Percentiles rank a stretch among this genome's conserved stretches.
Conservation (phyloP, 2,797 vertebrate species). For the Lacerta bilineata region DNA sequence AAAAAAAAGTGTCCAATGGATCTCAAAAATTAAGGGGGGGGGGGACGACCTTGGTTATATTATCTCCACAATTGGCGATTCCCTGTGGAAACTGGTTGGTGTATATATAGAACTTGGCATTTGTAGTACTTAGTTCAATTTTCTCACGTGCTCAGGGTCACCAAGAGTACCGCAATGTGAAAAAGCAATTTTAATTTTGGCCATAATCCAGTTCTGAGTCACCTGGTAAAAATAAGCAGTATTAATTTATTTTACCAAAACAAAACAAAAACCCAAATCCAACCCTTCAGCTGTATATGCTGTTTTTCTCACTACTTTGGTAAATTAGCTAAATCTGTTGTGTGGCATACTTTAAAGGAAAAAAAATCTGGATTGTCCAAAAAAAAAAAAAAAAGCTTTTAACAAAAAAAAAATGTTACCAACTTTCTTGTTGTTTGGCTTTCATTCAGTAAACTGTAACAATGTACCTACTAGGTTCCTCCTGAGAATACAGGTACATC, state of each 20-base stretch:
- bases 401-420: conserved; percentile 61
- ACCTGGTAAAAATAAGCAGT: background rate
- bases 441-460: conserved; percentile 79
- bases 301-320: conserved; percentile 15
- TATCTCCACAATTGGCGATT: conserved; percentile 29
- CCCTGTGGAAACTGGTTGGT: conserved; percentile 56
- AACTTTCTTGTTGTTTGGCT: conserved; percentile 66
- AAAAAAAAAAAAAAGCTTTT: background rate
- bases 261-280: too few species aligned
- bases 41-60: background rate
- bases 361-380: conserved; percentile 41
- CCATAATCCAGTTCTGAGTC: background rate
- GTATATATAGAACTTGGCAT: conserved; percentile 28
- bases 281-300: background rate
- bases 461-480: conserved; percentile 94
- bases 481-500: conserved; percentile 91
- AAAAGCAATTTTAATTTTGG: conserved; percentile 43
- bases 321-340: background rate
- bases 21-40: conserved; percentile 44
- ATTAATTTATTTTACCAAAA: conserved; percentile 16
- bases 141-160: conserved; percentile 45
- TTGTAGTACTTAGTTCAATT: conserved; percentile 26
- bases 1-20: conserved; percentile 35
- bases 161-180: conserved; percentile 53
- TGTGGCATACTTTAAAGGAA: conserved; percentile 45